Conservation (phyloP, 1,140 invertebrate species). For the Alviniconcha marisindica region DNA sequence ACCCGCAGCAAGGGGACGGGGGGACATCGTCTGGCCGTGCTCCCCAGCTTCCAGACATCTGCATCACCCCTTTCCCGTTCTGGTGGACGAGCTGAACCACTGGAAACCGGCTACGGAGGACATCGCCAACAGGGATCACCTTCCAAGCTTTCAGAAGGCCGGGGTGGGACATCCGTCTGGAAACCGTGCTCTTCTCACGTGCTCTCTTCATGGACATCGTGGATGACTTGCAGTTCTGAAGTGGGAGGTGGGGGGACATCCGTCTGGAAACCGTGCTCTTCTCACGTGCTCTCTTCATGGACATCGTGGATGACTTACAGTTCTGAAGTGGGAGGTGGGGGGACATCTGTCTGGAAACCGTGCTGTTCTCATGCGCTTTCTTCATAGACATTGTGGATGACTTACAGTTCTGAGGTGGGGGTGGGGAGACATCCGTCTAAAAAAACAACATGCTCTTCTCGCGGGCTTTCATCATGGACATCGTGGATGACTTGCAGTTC, state of each 20-base stretch:
- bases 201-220: constrained; percentile 61
- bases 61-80: constrained; percentile 53
- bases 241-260: no score
- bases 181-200: constrained; percentile 57
- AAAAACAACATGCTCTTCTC: no score
- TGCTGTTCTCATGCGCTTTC: constrained; percentile 40
- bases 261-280: constrained; percentile 31
- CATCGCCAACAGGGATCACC: neutral
- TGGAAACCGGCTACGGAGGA: neutral
- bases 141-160: constrained; percentile 47
- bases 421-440: no score
- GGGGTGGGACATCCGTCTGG: constrained; percentile 57
- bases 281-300: neutral
- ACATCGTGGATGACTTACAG: constrained; percentile 8
- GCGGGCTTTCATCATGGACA: no score
- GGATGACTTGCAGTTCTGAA: constrained; percentile 45
- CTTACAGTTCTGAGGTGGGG: no score
- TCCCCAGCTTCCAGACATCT: constrained; percentile 57
- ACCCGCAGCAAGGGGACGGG: constrained; percentile 51
- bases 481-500: no score
- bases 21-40: no score
- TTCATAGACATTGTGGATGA: no score
- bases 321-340: no score
- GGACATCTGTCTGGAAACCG: no score
- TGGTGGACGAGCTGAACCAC: constrained; percentile 48